These are phyloP conservation scores for Trematocara zebra DNA, from an alignment of 2,113 vertebrate species.

Conservation along the genomic window DNA sequence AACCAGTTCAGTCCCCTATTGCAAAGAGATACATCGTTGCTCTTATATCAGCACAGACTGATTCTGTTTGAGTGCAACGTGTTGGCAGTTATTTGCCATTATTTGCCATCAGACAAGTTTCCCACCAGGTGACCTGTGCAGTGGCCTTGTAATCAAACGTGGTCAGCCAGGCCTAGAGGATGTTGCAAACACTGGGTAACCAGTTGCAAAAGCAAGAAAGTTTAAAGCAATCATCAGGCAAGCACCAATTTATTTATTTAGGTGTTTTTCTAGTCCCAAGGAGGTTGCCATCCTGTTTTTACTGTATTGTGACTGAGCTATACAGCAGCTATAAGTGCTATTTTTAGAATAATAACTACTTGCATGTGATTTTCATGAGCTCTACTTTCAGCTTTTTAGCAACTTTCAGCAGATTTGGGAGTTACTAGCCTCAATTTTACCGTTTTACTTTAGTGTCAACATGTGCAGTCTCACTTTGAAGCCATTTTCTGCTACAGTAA, in stretches of 20 bases:
- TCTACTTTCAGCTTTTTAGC: background rate
- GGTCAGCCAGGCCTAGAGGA: background rate
- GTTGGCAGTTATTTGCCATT: background rate
- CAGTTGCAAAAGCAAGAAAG: background rate
- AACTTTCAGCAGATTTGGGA: background rate
- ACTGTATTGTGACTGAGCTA: background rate
- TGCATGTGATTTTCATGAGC: background rate
- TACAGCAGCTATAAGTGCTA: background rate
- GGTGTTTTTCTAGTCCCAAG: background rate
- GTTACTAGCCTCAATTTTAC: background rate
- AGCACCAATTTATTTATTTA: background rate
- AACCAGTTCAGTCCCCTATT: background rate
- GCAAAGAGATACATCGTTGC: rapidly evolving
- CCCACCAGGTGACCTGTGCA: background rate
- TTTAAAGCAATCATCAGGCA: background rate
- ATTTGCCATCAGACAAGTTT: background rate
- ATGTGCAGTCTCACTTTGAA: background rate
- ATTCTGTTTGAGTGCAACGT: background rate
- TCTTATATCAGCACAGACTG: background rate
- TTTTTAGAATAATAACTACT: background rate
- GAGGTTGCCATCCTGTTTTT: background rate
- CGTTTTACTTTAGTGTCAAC: background rate
- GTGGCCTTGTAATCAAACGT: background rate
- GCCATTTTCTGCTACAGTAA: background rate
- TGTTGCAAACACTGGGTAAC: background rate